A percentile compares a stretch with the other conserved stretches of the same genome.
Conservation (phyloP, 2,113 vertebrate genomes). For the Chunga burmeisteri region DNA sequence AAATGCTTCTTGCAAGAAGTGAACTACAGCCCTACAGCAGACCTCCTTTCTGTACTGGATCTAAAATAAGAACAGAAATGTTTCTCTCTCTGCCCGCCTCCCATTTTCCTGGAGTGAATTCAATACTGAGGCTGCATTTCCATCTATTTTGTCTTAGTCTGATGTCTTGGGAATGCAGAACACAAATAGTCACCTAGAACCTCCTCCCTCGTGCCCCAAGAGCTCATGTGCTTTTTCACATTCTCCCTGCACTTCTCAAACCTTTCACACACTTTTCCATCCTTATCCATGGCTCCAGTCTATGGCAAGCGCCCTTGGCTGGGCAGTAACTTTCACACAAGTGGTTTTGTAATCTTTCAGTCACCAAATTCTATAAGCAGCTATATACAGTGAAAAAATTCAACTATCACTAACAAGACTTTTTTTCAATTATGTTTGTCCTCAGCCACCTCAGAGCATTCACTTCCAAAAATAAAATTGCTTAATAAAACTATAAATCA, state of each 20-base stretch:
- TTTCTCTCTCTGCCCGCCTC: not conserved
- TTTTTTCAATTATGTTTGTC: not conserved
- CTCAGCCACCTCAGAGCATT: not conserved
- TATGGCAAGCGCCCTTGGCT: not conserved
- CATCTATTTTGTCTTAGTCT: not conserved
- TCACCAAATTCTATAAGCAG: not conserved
- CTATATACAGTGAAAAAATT: not conserved
- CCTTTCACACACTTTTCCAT: not conserved
- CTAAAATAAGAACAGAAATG: not conserved
- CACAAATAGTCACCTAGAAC: not conserved
- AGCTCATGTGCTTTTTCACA: not conserved
- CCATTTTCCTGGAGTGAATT: not conserved
- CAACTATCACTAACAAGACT: not conserved
- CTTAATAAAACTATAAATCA: not conserved
- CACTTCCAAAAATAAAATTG: not conserved
- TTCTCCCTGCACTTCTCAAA: not conserved
- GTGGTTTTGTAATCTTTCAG: not conserved
- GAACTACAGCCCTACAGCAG: not conserved
- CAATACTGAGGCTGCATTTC: not conserved
- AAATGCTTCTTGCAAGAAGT: not conserved
- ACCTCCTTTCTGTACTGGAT: not conserved
- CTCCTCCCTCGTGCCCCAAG: not conserved
- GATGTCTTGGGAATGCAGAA: not conserved
- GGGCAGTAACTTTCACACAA: not conserved
- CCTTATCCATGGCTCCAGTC: not conserved